Base-by-base conservation (phyloP, 1,140 invertebrate species). In the Tetranychus cinnabarinus region DNA sequence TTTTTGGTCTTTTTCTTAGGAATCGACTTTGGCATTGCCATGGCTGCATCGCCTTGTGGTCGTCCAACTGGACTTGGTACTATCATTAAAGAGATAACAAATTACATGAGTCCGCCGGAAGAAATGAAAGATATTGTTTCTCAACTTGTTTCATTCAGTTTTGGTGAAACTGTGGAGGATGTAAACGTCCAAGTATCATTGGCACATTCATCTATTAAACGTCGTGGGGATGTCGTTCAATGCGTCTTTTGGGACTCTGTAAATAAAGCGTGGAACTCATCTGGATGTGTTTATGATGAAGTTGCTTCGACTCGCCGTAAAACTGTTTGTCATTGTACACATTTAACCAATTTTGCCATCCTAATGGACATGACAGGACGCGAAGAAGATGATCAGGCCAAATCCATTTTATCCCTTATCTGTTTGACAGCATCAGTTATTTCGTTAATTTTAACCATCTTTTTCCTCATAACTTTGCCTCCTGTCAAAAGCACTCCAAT, bases 361-460 rank as follows among this genome's bases (percentile, higher is more conserved):
- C 74, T 96, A 12, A 84, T 91, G 57, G 88, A 93, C 61, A 60
- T 70, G 23, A 57, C 64, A 35, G 67, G 69, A 10, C 48, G 60
- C 56, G 58, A 67, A 23, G 6, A 39, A 42, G 45, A 61, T 10
- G 36, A 54, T 13, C n/a, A 47, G 33, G 39, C 65, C 31, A 63
- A 65, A 15, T 39, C 50, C 0, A 33, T 65, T 6, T 58, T 66
- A 58, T 62, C 65, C 6, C 61, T 60, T 7, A 46, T 66, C 3
- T 63, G 62, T n/a, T 63, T 47, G 12, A 56, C 37, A 12, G 6
- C 61, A 42, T 65, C 63, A 13, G 56, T 61, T 31, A 50, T 66
- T 10, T 46, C 60, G 23, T 39, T 66, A 6, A 15, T 62, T 13
- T 33, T 62, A 6, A 66, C 65, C 2, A 35, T 65, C 7, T 42